Conservation (phyloP, 2,888 invertebrate genomes). For the Melitaea athalia region DNA sequence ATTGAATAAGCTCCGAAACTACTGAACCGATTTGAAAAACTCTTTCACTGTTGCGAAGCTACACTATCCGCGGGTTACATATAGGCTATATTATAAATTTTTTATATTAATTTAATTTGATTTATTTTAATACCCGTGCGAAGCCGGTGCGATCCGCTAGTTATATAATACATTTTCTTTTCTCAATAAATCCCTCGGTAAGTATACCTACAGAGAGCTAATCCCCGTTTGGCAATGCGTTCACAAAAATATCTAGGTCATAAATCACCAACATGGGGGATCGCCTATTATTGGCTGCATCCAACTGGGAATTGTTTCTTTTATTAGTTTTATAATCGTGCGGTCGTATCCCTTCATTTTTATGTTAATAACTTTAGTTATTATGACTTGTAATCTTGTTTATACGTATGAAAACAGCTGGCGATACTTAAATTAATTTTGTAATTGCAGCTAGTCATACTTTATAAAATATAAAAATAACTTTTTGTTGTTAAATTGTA, state of each 20-base stretch:
- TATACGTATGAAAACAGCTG: neutral
- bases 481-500: neutral
- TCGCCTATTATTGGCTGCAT: slow-evolving; percentile 47
- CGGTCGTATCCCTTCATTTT: slow-evolving; percentile 35
- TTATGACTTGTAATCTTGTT: neutral
- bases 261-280: slow-evolving; percentile 48
- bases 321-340: slow-evolving; percentile 37
- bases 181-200: slow-evolving; percentile 1
- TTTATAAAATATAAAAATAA: neutral
- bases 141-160: no score
- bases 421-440: neutral
- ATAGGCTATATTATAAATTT: no score
- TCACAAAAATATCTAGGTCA: slow-evolving; percentile 41
- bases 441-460: neutral
- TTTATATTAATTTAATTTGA: no score
- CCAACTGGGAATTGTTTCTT: slow-evolving; percentile 46
- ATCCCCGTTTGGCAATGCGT: slow-evolving; percentile 32
- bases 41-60: no score
- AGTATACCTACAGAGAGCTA: slow-evolving; percentile 3
- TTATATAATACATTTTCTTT: neutral
- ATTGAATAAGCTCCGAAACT: no score
- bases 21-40: no score
- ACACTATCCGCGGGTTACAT: no score
- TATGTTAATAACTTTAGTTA: slow-evolving; percentile 17
- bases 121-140: no score